Evolutionary conservation across 2,888 invertebrate genomes (phyloP).

Genomic region (Cheilosia pagana): DNA sequence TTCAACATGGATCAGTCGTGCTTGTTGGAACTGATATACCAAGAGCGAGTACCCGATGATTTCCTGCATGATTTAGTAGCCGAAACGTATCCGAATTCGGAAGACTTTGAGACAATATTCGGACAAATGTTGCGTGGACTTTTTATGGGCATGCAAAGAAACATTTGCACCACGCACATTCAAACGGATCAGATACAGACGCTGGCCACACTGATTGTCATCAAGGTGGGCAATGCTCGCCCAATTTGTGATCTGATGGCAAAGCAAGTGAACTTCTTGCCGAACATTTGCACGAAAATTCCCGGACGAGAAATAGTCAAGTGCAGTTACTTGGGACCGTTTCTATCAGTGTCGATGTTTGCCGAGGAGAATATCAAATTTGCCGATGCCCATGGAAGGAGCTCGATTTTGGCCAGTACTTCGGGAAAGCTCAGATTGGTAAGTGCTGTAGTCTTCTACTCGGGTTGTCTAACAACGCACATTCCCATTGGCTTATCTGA

Average conservation of each 20-base stretch:
- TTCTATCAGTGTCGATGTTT: conserved; percentile 95
- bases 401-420: conserved; percentile 78
- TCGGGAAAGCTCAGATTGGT: conserved; percentile 81
- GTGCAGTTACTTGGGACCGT: conserved; percentile 95
- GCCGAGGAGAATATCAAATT: conserved; percentile 96
- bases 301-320: conserved; percentile 93
- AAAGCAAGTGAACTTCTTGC: conserved; percentile 89
- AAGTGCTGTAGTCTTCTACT: too few relatives aligned
- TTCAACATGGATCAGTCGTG: conserved; percentile 83
- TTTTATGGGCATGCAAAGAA: conserved; percentile 83
- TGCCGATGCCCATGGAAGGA: conserved; percentile 88
- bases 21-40: conserved; percentile 86
- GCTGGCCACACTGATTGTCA: conserved; percentile 91
- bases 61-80: conserved; percentile 86
- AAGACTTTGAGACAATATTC: conserved; percentile 81
- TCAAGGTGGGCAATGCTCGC: conserved; percentile 89
- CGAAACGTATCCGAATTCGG: conserved; percentile 84
- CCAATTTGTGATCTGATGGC: conserved; percentile 90
- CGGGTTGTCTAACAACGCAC: too few relatives aligned
- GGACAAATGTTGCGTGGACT: conserved; percentile 81
- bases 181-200: conserved; percentile 89
- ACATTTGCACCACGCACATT: conserved; percentile 81
- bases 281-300: conserved; percentile 89
- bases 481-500: too few relatives aligned
- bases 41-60: conserved; percentile 86